Conservation (phyloP, 2,797 vertebrate genomes). For the Okamejei kenojei region DNA sequence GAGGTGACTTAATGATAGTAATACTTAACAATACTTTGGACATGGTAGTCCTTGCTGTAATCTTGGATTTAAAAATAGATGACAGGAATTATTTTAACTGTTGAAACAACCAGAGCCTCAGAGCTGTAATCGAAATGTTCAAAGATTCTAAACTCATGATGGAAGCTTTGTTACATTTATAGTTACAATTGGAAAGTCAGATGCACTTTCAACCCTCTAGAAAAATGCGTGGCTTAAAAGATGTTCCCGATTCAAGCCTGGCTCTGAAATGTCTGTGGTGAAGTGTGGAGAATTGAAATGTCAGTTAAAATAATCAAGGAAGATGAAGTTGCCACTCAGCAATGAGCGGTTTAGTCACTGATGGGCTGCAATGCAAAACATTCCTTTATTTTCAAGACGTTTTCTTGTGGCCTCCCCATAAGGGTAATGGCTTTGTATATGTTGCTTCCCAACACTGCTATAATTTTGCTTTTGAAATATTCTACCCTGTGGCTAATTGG, state of each 20-base stretch:
- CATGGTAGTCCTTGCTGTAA: neutral
- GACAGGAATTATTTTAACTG: neutral
- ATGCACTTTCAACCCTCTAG: neutral
- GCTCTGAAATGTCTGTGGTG: neutral
- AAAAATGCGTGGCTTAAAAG: neutral
- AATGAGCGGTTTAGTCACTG: neutral
- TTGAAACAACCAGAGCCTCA: neutral
- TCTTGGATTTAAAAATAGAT: neutral
- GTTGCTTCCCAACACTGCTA: neutral
- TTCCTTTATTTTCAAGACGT: neutral
- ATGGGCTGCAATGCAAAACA: conserved; percentile 13
- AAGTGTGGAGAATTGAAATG: conserved; percentile 28
- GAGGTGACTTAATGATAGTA: neutral
- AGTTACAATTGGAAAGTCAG: neutral
- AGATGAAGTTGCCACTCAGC: conserved; percentile 13
- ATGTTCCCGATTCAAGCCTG: conserved; percentile 13
- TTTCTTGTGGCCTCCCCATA: neutral
- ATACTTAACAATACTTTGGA: neutral
- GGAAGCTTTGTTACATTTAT: neutral
- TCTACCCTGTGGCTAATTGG: neutral
- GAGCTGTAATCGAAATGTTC: neutral
- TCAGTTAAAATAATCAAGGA: conserved; percentile 15
- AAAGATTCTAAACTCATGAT: neutral
- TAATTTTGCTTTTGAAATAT: conserved; percentile 6
- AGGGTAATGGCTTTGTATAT: neutral